phyloP scores from a whole-genome alignment of 35 echinoderm and acorn worm genomes.

The Chiridota heheva region DNA sequence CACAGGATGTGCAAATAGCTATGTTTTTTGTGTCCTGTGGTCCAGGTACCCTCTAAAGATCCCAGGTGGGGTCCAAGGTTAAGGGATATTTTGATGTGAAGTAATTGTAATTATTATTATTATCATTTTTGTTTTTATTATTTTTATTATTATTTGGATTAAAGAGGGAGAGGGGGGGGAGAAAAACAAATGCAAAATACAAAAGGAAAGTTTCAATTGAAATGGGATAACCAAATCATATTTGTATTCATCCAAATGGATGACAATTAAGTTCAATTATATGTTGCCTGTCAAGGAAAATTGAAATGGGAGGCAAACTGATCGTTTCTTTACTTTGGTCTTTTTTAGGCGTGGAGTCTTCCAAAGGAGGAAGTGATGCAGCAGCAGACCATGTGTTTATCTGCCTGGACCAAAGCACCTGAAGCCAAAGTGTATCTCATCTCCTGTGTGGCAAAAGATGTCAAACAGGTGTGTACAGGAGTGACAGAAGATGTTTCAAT shows the following conservation, averaged over 20 bases:
- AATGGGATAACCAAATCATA: neutral
- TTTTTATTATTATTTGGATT: neutral
- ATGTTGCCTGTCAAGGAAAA: neutral
- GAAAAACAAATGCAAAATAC: neutral
- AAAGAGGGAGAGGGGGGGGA: neutral
- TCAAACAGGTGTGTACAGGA: slow-evolving; percentile 66
- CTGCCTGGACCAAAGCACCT: slow-evolving; percentile 62
- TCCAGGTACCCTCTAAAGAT: too few species aligned
- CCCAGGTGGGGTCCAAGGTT: too few species aligned
- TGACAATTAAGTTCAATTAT: neutral
- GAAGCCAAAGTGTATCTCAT: slow-evolving; percentile 75
- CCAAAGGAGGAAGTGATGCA: slow-evolving; percentile 76
- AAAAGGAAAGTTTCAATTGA: neutral
- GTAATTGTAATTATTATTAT: neutral
- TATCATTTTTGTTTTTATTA: neutral
- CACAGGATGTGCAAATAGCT: too few species aligned
- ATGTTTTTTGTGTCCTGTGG: too few species aligned
- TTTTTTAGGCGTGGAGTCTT: slow-evolving; percentile 68
- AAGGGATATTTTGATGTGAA: too few species aligned
- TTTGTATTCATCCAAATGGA: neutral
- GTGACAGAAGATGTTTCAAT: too few species aligned
- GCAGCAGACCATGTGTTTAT: slow-evolving; percentile 71
- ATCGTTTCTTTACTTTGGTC: neutral
- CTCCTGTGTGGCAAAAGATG: slow-evolving; percentile 57
- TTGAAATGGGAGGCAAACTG: neutral